Percentiles rank a stretch among this genome's conserved stretches.
Evolutionary conservation across 2,797 vertebrate species (phyloP).

Genomic region (Clarias laeviceps): DNA sequence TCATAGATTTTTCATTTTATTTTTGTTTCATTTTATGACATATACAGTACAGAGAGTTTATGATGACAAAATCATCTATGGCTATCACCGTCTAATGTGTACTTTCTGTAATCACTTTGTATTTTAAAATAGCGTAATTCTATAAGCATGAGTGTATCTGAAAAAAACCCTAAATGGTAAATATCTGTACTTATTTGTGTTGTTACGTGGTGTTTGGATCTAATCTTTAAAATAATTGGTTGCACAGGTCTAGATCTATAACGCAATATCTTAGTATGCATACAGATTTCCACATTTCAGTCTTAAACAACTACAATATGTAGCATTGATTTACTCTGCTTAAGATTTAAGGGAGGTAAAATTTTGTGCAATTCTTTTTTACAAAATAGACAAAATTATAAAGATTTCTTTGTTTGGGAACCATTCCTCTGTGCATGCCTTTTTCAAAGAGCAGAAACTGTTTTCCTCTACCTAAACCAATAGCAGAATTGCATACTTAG

Average conservation of each 20-base stretch:
- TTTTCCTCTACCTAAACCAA: not conserved
- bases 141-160: not conserved
- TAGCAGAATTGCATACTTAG: slow-evolving; percentile 8
- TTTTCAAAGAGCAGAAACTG: not conserved
- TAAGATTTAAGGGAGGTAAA: not conserved
- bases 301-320: not conserved
- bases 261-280: not conserved
- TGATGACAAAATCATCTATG: not conserved
- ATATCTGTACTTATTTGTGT: not conserved
- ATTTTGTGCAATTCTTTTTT: not conserved
- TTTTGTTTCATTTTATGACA: no score
- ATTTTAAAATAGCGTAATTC: not conserved
- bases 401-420: no score
- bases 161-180: not conserved
- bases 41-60: no score
- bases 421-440: not conserved
- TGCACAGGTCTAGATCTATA: not conserved
- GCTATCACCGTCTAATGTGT: no score
- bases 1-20: not conserved
- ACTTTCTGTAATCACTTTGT: not conserved
- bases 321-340: not conserved
- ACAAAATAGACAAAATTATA: not conserved
- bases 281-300: not conserved
- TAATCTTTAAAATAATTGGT: not conserved
- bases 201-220: not conserved